These are phyloP conservation scores for Pelobates fuscus DNA, from an alignment of 2,113 vertebrate species.

Conservation along the genomic window DNA sequence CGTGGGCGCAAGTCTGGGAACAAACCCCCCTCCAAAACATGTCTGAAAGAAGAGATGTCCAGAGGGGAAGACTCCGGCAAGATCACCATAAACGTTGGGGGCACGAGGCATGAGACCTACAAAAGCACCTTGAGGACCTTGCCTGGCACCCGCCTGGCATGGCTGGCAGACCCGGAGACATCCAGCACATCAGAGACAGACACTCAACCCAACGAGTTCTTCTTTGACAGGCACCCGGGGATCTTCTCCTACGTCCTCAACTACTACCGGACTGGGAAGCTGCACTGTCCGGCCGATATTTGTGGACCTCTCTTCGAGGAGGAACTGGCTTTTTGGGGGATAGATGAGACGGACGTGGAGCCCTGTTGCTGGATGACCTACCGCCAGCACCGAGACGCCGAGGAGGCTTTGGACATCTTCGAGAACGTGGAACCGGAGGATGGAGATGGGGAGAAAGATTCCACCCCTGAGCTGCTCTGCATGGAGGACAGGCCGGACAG, in stretches of 20 bases:
- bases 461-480: conserved; percentile 76
- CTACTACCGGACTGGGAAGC: conserved; percentile 96
- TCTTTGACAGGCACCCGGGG: conserved; percentile 94
- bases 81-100: conserved; percentile 94
- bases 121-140: conserved; percentile 91
- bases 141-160: conserved; percentile 92
- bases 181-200: conserved; percentile 74
- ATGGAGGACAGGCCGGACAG: conserved; percentile 79
- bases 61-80: conserved; percentile 93
- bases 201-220: conserved; percentile 81
- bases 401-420: conserved; percentile 93
- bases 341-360: conserved; percentile 97
- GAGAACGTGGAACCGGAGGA: conserved; percentile 81
- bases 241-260: conserved; percentile 97
- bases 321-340: conserved; percentile 96
- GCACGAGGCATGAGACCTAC: conserved; percentile 96
- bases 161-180: conserved; percentile 84
- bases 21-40: conserved; percentile 98
- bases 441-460: conserved; percentile 68
- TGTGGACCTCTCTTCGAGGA: conserved; percentile 97
- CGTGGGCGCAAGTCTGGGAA: conserved; percentile 98
- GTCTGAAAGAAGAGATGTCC: conserved; percentile 95
- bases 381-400: conserved; percentile 93
- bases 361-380: conserved; percentile 99
- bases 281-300: conserved; percentile 95